A percentile compares a stretch with the other conserved stretches of the same genome.
phyloP scores from a whole-genome alignment of 2,113 vertebrate species.

The Bos javanicus region DNA sequence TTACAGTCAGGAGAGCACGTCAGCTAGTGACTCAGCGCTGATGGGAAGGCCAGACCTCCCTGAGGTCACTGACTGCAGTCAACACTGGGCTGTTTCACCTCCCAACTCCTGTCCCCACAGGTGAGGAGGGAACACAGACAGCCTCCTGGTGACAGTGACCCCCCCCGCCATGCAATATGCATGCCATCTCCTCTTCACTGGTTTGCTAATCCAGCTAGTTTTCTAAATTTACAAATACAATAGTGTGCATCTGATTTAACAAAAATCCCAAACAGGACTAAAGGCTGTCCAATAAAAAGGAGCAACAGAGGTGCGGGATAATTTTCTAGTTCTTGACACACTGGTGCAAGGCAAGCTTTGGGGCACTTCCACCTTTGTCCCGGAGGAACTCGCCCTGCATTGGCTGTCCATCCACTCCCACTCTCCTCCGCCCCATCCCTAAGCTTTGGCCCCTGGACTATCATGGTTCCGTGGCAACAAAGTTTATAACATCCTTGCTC shows the following conservation, averaged over 20 bases:
- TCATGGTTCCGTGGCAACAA: not conserved
- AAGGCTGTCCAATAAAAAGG: not conserved
- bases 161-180: not conserved
- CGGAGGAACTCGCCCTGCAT: not conserved
- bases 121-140: not conserved
- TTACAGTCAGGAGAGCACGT: not conserved
- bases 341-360: not conserved
- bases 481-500: not conserved
- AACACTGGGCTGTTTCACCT: not conserved
- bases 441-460: too few relatives aligned
- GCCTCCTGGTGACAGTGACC: too few relatives aligned
- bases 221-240: not conserved
- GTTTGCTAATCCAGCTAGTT: not conserved
- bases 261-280: not conserved
- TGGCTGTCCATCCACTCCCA: not conserved
- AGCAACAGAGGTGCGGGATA: not conserved
- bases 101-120: not conserved
- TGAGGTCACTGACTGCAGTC: not conserved
- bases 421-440: not conserved
- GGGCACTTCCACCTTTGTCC: not conserved
- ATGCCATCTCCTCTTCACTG: not conserved
- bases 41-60: not conserved
- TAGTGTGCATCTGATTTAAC: not conserved
- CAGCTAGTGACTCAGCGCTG: slow-evolving; percentile 46
- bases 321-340: not conserved